phyloP scores from a whole-genome alignment of 2,888 invertebrate species.

The Pristionchus arcanus region DNA sequence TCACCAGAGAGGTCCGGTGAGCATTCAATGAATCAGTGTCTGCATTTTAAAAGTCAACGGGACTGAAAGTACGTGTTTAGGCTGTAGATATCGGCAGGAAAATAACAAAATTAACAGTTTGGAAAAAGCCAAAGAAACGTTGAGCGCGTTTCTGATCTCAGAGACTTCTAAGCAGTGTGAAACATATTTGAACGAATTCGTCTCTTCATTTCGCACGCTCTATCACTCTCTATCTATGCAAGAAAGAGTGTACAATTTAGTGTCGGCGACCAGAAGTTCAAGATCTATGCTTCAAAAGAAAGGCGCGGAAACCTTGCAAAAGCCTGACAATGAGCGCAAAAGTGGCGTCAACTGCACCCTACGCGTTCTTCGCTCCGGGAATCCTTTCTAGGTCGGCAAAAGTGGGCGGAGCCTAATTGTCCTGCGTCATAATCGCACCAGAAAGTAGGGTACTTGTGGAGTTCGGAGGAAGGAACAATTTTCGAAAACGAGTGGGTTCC shows the following conservation, averaged over 20 bases:
- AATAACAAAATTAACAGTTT: no score
- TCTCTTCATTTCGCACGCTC: background rate
- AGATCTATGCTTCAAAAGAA: no score
- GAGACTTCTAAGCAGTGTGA: background rate
- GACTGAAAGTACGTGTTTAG: no score
- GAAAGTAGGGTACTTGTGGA: background rate
- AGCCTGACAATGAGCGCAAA: background rate
- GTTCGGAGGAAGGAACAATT: background rate
- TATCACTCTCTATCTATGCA: background rate
- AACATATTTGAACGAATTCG: background rate
- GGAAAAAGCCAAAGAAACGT: no score
- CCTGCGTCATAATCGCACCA: background rate
- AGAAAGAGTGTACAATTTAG: background rate
- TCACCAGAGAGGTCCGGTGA: background rate
- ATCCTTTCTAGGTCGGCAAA: background rate
- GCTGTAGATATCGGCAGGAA: no score
- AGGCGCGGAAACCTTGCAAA: background rate
- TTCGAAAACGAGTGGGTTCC: background rate
- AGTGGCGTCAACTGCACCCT: background rate
- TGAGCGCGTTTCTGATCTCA: no score
- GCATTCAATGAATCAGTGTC: background rate
- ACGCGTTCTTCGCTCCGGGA: background rate
- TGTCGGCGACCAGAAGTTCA: background rate
- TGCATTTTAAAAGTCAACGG: no score
- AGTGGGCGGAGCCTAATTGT: background rate